phyloP scores from a whole-genome alignment of 2,113 vertebrate species.

The Mesembrinibis cayennensis region DNA sequence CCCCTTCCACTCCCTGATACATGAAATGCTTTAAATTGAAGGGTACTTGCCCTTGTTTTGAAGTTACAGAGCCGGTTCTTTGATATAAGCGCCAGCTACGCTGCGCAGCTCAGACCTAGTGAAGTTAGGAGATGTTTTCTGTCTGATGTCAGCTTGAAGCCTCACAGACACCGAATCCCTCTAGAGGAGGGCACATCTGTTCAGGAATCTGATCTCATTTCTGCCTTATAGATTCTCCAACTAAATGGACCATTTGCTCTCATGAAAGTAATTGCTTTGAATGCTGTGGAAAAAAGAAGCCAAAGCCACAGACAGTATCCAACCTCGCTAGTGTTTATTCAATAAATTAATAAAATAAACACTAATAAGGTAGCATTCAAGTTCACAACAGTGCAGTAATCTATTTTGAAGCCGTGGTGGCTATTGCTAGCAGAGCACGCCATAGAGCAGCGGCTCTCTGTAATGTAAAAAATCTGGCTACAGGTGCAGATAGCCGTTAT shows the following conservation, averaged over 20 bases:
- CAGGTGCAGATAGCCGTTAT: neutral
- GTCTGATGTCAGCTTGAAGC: constrained; percentile 22
- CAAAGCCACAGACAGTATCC: neutral
- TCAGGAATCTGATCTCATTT: constrained; percentile 62
- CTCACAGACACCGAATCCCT: neutral
- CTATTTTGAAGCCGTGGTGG: neutral
- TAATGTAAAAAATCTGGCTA: neutral
- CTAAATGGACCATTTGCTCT: constrained; percentile 51
- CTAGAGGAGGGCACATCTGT: constrained; percentile 58
- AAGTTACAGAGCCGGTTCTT: neutral
- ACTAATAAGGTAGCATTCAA: neutral
- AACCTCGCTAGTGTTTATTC: neutral
- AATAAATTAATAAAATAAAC: constrained; percentile 38
- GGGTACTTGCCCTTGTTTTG: neutral
- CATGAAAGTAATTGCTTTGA: constrained; percentile 18
- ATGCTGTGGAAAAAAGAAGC: neutral
- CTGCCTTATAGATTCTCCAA: constrained; percentile 20
- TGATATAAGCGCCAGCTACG: neutral
- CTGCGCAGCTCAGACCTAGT: neutral
- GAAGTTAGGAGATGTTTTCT: neutral
- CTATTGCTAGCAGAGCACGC: neutral
- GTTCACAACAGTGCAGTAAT: neutral
- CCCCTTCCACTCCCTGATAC: neutral
- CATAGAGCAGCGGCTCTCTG: neutral
- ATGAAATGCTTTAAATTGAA: neutral